A percentile compares a stretch with the other conserved stretches of the same genome.
phyloP scores from a whole-genome alignment of 2,113 vertebrate genomes.

The Pollimyrus isidori region DNA sequence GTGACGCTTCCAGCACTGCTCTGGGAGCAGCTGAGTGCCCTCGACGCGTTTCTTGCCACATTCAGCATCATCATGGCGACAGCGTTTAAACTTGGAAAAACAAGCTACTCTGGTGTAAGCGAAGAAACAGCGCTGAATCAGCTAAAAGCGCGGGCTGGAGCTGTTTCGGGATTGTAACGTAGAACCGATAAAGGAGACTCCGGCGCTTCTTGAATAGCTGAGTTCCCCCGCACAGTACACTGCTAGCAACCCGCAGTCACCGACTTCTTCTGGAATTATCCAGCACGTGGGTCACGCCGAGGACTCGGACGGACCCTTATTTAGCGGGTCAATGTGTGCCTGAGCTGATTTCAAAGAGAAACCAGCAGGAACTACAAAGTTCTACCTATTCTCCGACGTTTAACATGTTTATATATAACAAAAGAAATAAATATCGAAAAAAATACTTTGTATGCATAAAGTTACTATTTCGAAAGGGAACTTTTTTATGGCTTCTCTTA shows the following conservation, averaged over 20 bases:
- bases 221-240: not conserved
- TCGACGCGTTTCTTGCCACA: constrained; percentile 46
- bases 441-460: not conserved
- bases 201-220: no score
- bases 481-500: not conserved
- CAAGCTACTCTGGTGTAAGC: not conserved
- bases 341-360: not conserved
- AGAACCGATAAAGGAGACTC: no score
- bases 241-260: not conserved
- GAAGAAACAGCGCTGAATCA: no score
- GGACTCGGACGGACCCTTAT: constrained; percentile 33
- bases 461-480: not conserved
- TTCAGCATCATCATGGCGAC: constrained; percentile 51
- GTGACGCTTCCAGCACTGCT: constrained; percentile 37
- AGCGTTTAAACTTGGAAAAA: not conserved
- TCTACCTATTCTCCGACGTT: not conserved
- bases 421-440: not conserved
- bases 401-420: not conserved
- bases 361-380: not conserved
- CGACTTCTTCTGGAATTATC: constrained; percentile 54
- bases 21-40: constrained; percentile 38
- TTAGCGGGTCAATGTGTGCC: constrained; percentile 17
- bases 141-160: not conserved
- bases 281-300: constrained; percentile 52
- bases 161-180: no score